Base-by-base conservation (phyloP, 2,113 vertebrate species). In the Ophiodon elongatus region DNA sequence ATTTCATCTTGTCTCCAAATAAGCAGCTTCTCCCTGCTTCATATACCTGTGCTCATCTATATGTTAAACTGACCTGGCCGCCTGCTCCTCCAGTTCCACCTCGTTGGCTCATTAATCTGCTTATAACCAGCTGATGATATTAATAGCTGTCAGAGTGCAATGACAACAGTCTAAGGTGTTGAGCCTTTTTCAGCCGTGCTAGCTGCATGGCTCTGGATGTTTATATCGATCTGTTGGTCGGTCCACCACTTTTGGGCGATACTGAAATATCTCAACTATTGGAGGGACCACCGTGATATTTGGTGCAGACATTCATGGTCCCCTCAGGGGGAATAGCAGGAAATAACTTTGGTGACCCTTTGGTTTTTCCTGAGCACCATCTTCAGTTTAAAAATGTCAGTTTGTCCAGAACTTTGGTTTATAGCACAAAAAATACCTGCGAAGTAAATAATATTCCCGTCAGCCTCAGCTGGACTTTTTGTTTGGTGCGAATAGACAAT, bases 51-150 rank as follows among this genome's bases (percentile, higher is more conserved):
- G 50, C 50, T 56, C 6, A 37, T 17, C 54, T 57, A 6, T 27
- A 13, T 35, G n/a, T 17, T 73, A 21, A 73, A 41, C 52, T 31
- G 45, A 37, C 68, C 13, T 15, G 31, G 31, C 69, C 41, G 54
- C 50, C 50, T 25, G 50, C 25, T 11, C 21, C 33, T 57, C 35
- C 33, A 27, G 69, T 35, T 73, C 15, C 25, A 17, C 10, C n/a
- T 19, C 5, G 25, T 59, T 43, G 14, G 54, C 25, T 43, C 39
- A 60, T 73, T 62, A 60, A 73, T 73, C 56, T 60, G 37, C 71
- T 73, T 73, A 62, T 31, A 73, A 45, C 56, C 56, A 60, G 71
- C 27, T 45, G 8, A 35, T 33, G 39, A 66, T 67, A 77, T 77
- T 33, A 67, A 43, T 56, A 56, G 50, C 62, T 43, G 9, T 76